These are phyloP conservation scores for Exaiptasia diaphana DNA, from an alignment of 64 coral and sea anemone species.

Conservation along the genomic window DNA sequence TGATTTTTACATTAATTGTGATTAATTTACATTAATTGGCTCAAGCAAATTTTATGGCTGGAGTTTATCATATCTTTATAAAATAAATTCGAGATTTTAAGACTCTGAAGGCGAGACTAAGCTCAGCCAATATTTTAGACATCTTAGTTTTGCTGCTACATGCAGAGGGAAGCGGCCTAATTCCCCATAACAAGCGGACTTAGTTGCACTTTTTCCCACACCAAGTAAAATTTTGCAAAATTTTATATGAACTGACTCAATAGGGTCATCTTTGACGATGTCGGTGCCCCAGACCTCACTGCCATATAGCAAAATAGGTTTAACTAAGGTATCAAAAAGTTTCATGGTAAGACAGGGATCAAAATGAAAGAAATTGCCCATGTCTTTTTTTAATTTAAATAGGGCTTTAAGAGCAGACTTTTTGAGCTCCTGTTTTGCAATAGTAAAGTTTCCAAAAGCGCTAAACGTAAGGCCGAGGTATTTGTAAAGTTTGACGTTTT, in stretches of 20 bases:
- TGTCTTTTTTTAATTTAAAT: conserved; percentile 19
- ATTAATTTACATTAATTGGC: conserved; percentile 32
- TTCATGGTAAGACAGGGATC: background rate
- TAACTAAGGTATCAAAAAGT: background rate
- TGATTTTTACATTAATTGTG: conserved; percentile 21
- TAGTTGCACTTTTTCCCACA: conserved; percentile 14
- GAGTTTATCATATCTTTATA: conserved; percentile 16
- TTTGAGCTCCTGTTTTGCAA: conserved; percentile 38
- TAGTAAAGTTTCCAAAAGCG: conserved; percentile 21
- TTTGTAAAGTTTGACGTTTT: conserved; percentile 46
- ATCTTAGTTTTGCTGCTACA: conserved; percentile 19
- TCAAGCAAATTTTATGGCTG: conserved; percentile 4
- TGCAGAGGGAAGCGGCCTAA: conserved; percentile 5
- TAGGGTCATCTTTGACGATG: background rate
- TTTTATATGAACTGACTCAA: conserved; percentile 17
- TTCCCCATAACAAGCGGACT: conserved; percentile 23
- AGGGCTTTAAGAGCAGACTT: conserved; percentile 26
- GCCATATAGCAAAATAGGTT: conserved; percentile 36
- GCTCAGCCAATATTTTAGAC: conserved; percentile 38
- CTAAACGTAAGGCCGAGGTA: conserved; percentile 45
- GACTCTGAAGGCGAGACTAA: background rate
- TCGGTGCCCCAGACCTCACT: conserved; percentile 31
- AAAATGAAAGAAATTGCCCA: conserved; percentile 8
- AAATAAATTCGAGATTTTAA: background rate
- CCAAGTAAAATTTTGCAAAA: conserved; percentile 15